These are phyloP conservation scores for Columbina picui DNA, from an alignment of 2,113 vertebrate genomes.

Conservation along the genomic window DNA sequence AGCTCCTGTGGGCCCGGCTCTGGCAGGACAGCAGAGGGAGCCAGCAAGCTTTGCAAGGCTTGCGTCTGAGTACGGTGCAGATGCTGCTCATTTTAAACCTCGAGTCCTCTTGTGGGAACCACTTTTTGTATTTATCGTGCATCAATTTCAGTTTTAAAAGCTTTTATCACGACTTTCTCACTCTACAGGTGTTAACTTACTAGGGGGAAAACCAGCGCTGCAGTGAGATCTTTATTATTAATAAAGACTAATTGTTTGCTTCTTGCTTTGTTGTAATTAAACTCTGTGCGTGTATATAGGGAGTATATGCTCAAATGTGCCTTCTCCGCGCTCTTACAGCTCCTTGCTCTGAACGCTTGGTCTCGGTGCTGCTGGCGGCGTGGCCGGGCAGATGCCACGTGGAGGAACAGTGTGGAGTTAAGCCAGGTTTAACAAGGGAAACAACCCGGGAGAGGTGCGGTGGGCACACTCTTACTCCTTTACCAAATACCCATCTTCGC, in stretches of 20 bases:
- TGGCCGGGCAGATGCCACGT: accelerated
- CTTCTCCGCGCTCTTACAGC: background rate
- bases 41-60: background rate
- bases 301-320: background rate
- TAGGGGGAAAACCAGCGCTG: background rate
- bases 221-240: background rate
- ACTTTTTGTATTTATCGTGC: accelerated
- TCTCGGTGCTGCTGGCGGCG: accelerated
- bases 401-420: accelerated
- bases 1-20: no score
- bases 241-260: background rate
- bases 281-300: background rate
- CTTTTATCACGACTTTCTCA: background rate
- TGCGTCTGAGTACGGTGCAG: background rate
- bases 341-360: background rate
- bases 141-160: background rate
- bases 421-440: background rate
- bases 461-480: background rate
- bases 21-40: conserved; percentile 41
- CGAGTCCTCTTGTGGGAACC: background rate
- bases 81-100: accelerated
- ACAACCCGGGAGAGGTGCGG: accelerated
- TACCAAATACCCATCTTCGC: background rate
- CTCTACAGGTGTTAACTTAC: background rate
- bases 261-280: background rate